Conservation (phyloP, 1,140 invertebrate genomes). For the Drosophila arizonae region DNA sequence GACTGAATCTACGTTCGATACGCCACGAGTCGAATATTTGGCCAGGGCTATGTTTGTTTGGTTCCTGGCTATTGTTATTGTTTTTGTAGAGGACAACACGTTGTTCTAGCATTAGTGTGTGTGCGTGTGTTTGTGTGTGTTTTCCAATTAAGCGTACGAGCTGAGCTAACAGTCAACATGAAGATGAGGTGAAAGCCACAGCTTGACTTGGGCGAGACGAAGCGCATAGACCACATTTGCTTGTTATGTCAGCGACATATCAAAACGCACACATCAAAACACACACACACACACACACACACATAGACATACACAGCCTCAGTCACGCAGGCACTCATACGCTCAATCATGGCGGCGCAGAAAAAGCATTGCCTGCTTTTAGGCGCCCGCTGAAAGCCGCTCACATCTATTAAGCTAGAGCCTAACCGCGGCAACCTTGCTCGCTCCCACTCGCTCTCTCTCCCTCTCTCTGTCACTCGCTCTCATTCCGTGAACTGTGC, state of each 20-base stretch:
- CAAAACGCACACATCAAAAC: not conserved
- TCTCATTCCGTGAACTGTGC: not conserved
- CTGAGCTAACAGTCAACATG: constrained; percentile 61
- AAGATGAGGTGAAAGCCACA: constrained; percentile 60
- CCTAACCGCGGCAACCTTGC: not conserved
- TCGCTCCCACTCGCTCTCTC: not conserved
- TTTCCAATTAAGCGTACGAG: constrained; percentile 63
- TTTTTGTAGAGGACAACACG: constrained; percentile 53
- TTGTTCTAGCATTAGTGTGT: constrained; percentile 22
- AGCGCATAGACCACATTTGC: constrained; percentile 40
- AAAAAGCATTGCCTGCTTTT: constrained; percentile 50
- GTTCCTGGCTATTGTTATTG: constrained; percentile 32
- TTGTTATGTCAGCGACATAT: constrained; percentile 29
- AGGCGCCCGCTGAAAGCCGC: constrained; percentile 29
- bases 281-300: constrained; percentile 7
- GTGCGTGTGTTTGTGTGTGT: constrained; percentile 42
- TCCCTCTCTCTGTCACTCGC: not conserved
- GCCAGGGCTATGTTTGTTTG: constrained; percentile 26
- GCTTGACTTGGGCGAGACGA: constrained; percentile 36
- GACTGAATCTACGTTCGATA: constrained; percentile 12
- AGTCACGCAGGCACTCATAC: not conserved
- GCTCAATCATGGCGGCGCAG: constrained; percentile 8
- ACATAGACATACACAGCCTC: constrained; percentile 1
- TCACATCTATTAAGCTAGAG: not conserved
- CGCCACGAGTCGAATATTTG: constrained; percentile 46